Base-by-base conservation (phyloP, 1,140 invertebrate genomes). In the Anastatus disparis region DNA sequence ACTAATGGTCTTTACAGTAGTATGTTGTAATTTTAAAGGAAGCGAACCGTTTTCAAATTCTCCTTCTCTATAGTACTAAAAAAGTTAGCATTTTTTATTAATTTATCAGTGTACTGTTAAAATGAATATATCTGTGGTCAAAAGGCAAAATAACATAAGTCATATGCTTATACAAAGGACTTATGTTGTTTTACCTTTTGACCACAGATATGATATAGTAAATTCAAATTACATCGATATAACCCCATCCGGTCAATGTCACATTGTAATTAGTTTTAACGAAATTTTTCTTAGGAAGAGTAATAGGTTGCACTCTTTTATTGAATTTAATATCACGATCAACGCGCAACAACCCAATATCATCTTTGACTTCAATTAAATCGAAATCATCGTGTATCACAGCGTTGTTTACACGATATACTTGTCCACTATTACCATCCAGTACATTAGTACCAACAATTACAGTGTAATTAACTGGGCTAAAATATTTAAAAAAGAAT, bases 241-340 rank as follows among this genome's bases (percentile, higher is more conserved):
- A 81, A 29, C 88, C 88, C 88, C 88, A 89, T 24, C 88, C 88
- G 55, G 82, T 81, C 24, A 89, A 78, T 26, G 61, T 56, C 6
- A 73, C 81, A 2, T 48, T 10, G 22, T 71, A 8, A 13, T 72
- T 26, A 7, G n/a, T 63, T 6, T 71, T 52, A 1, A 58, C 52
- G 3, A 74, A 40, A 46, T 82, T 74, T 2, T 66, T 31, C 0
- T 26, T 26, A 1, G 64, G 52, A 13, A 83, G 48, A 26, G 52
- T 29, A 58, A 83, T 76, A 1, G 78, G 76, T 58, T 83, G 76
- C 22, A 89, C 82, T 38, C 73, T 80, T 1, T 77, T 52, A 24
- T 50, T 81, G 17, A 78, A 81, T 46, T 13, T 4, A 22, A 88
- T 75, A 17, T 74, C 3, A 13, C 71, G 58, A 29, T 78, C 71